These are phyloP conservation scores for Ambastaia sidthimunki DNA, from an alignment of 2,797 vertebrate genomes.

Conservation along the genomic window DNA sequence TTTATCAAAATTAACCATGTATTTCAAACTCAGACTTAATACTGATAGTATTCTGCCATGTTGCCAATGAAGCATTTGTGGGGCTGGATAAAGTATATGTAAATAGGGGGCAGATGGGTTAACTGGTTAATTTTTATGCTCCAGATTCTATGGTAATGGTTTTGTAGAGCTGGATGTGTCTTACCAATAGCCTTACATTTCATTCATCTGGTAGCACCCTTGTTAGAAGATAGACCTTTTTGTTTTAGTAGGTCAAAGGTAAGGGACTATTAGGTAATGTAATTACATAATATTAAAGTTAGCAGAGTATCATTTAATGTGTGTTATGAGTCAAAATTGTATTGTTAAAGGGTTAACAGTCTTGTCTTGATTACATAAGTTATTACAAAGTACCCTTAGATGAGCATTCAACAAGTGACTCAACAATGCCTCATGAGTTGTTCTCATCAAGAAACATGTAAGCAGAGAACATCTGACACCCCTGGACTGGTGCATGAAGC, in stretches of 20 bases:
- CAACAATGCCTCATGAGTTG: background rate
- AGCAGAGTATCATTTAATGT: too few species aligned
- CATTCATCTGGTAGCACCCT: background rate
- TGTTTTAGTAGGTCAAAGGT: too few species aligned
- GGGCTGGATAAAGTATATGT: too few species aligned
- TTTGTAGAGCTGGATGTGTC: background rate
- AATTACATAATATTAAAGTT: too few species aligned
- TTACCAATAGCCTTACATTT: slow-evolving; percentile 8
- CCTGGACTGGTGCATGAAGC: slow-evolving; percentile 1
- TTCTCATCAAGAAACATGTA: background rate
- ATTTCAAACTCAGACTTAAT: background rate
- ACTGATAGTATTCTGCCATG: too few species aligned
- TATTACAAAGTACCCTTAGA: background rate
- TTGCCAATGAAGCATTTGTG: background rate
- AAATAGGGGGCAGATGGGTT: background rate
- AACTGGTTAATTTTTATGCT: background rate
- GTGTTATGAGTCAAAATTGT: slow-evolving; percentile 14
- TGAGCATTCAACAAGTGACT: background rate
- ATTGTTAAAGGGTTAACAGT: slow-evolving; percentile 1
- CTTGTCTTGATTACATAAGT: background rate
- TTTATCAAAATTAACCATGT: background rate
- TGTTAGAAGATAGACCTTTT: slow-evolving; percentile 7
- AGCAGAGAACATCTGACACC: slow-evolving; percentile 16
- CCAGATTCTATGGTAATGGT: background rate
- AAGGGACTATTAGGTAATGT: too few species aligned